Base-by-base conservation (phyloP, 2,113 vertebrate genomes). In the Bubo bubo region DNA sequence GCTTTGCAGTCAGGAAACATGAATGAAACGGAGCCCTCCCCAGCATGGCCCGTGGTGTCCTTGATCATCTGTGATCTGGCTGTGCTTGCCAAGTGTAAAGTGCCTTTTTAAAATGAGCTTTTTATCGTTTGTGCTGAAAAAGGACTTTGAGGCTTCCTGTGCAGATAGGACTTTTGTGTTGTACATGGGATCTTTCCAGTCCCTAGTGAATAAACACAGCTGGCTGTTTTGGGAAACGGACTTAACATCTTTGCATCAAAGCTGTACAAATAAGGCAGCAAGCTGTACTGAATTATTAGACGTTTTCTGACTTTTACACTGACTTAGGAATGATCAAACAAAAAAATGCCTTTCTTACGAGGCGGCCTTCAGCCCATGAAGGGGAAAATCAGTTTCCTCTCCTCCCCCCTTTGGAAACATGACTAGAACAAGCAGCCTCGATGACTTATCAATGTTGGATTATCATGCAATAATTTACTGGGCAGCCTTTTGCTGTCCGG, bases 191-290 rank as follows among this genome's bases (percentile, higher is more conserved):
- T 85, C 92, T 97, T 94, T 87, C 56, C 55, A 82, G 85, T 95
- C 94, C 47, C 74, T 74, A 10, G 63, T 83, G 92, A 88, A 89
- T 97, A 97, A 96, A 97, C 93, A 93, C 91, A 96, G 97, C 85
- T 96, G 95, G 49, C 80, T 24, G 90, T 81, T 94, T 82, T 93
- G 84, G 89, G 81, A 86, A 88, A 80, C 3, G 4, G 63, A 60
- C 67, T 91, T 83, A 79, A 86, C 66, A 56, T 96, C 80, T 96
- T 94, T 84, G 93, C 75, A 91, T 92, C 86, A 94, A 97, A 96
- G 86, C 86, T 94, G 80, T 77, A 75, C 63, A 91, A 96, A 95
- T 95, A 97, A 93, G 66, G 62, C 84, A 81, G 47, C 73, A 55
- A 76, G 90, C 66, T 83, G 86, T 66, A 59, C 49, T 50, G 64